Conservation (phyloP, 2,113 vertebrate genomes). For the Myiopsitta monachus region DNA sequence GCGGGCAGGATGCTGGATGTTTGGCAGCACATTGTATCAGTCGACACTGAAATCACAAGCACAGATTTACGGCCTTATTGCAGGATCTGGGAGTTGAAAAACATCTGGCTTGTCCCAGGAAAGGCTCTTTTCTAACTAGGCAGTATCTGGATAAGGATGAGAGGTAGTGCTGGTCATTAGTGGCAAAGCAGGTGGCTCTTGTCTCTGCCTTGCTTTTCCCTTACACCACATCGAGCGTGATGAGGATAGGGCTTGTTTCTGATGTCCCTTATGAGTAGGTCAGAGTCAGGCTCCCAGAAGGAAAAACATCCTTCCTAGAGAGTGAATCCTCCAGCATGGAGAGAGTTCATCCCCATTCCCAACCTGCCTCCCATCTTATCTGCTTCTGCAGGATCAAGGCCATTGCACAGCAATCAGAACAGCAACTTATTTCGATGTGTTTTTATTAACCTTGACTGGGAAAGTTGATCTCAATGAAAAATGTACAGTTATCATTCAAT, state of each 20-base stretch:
- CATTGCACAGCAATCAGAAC: background rate
- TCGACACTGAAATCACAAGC: background rate
- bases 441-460: background rate
- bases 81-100: background rate
- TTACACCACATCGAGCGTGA: rapidly evolving
- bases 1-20: background rate
- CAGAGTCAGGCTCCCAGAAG: background rate
- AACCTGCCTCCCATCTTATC: background rate
- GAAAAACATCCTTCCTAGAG: background rate
- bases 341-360: background rate
- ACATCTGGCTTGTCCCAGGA: background rate
- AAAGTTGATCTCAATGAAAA: background rate
- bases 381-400: background rate
- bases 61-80: background rate
- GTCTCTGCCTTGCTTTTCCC: background rate
- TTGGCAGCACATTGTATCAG: rapidly evolving
- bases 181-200: background rate
- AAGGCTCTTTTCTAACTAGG: background rate
- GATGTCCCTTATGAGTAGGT: background rate
- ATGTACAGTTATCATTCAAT: background rate
- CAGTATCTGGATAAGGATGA: background rate
- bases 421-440: background rate
- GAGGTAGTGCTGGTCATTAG: background rate
- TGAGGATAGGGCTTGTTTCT: rapidly evolving
- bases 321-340: background rate